Conservation (phyloP, 1,140 invertebrate genomes). For the Caenorhabditis latens region DNA sequence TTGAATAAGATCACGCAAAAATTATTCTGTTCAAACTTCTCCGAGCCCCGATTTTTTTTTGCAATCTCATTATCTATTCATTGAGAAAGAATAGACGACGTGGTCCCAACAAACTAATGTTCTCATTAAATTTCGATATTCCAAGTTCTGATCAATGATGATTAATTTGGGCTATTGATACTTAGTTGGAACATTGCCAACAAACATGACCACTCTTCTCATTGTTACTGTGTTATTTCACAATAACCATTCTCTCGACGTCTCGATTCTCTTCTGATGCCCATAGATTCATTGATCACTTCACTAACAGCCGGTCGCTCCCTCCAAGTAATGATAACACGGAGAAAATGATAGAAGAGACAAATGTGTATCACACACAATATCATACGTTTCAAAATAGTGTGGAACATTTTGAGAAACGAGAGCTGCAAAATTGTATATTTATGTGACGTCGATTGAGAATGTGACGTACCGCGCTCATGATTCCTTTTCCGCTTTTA, state of each 20-base stretch:
- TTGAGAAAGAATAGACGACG: too few relatives aligned
- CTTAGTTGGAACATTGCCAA: conserved; percentile 3
- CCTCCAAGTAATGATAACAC: conserved; percentile 35
- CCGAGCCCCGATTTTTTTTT: too few relatives aligned
- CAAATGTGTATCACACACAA: not conserved
- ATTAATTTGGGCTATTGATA: too few relatives aligned
- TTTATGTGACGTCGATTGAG: not conserved
- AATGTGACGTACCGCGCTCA: conserved; percentile 18
- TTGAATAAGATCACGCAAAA: too few relatives aligned
- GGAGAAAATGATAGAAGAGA: not conserved
- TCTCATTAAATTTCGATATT: too few relatives aligned
- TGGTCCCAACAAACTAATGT: too few relatives aligned
- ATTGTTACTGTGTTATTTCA: conserved; percentile 12
- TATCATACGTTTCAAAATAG: conserved; percentile 8
- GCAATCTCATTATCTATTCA: too few relatives aligned
- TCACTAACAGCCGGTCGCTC: conserved; percentile 12
- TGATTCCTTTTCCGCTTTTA: conserved; percentile 9
- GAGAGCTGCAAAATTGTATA: conserved; percentile 33
- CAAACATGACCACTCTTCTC: not conserved
- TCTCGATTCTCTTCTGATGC: too few relatives aligned
- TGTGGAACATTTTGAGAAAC: conserved; percentile 12
- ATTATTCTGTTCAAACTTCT: too few relatives aligned
- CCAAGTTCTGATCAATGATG: too few relatives aligned
- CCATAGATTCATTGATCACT: conserved; percentile 32
- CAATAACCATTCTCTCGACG: not conserved